These are phyloP conservation scores for Erethizon dorsatum DNA, from an alignment of 2,797 vertebrate species.

Conservation along the genomic window DNA sequence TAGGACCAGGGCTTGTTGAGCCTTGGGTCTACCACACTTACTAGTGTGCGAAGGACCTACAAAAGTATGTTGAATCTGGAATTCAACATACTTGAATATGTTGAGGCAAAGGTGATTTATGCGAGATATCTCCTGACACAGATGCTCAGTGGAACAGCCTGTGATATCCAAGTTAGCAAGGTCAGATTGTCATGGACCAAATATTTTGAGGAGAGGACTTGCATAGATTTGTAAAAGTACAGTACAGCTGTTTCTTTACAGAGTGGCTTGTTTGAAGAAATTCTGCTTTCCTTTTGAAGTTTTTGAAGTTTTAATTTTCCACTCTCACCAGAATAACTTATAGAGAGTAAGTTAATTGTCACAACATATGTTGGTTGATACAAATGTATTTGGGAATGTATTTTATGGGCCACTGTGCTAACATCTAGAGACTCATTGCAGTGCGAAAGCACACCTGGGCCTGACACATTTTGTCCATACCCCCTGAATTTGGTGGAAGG, in stretches of 20 bases:
- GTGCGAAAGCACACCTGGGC: background rate
- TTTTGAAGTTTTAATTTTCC: slow-evolving; percentile 33
- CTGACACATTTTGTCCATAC: background rate
- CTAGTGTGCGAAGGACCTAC: background rate
- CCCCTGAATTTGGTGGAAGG: background rate
- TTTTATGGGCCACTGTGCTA: background rate
- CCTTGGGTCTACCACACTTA: no score
- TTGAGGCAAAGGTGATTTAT: background rate
- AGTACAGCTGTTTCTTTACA: background rate
- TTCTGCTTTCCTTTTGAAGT: background rate
- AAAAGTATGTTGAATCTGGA: background rate
- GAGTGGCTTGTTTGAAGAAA: background rate
- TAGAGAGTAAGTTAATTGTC: background rate
- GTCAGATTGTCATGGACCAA: background rate
- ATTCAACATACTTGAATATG: no score
- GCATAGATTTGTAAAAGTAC: background rate
- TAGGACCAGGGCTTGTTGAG: background rate
- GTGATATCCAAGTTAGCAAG: background rate
- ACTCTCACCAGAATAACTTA: background rate
- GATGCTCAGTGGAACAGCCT: background rate
- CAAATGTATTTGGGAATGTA: background rate
- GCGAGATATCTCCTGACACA: background rate
- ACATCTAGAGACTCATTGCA: background rate
- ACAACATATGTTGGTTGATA: background rate
- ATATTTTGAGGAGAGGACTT: background rate